Evolutionary conservation across 2,113 vertebrate genomes (phyloP), one percentile per base, ranked within the genome.

Genomic region (Seriola rivoliana): DNA sequence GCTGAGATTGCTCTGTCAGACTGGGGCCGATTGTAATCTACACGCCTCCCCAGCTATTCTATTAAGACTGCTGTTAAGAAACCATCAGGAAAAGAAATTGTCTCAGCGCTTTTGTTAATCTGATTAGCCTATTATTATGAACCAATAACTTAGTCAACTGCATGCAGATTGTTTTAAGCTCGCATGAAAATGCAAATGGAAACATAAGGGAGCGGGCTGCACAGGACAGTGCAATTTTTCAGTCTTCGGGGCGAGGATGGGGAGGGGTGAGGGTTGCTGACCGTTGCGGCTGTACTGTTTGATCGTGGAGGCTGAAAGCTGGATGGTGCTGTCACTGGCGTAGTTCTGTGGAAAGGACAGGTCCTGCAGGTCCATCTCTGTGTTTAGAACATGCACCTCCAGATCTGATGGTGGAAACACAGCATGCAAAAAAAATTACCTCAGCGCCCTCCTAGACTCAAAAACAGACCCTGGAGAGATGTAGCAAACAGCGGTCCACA

Each of bases 271-370:
- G 68, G 52, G 34, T 8, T 86, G 84, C 97, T 96, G 90, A 98
- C 97, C 97, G 0, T 97, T 98, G 36, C 97, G 97, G 87, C 97
- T 98, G 95, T 98, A 97, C 95, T 97, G 97, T 78, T 98, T 98
- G 94, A 98, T 96, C 11, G 97, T 97, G 57, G 96, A 97, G 63
- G 97, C 97, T 0, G 97, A 97, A 16, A 98, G 96, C 91, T 97
- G 96, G 92, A 98, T 98, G 86, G 95, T 96, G 93, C 96, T 97
- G 89, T 97, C 96, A 0, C 96, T 97, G 57, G 95, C 93, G 3
- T 96, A 95, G 64, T 95, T 96, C 90, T 97, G 96, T 2, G 97
- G 97, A 80, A 98, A 98, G 50, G 96, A 96, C 88, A 98, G 90
- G 83, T 98, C 96, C 87, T 97, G 96, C 29, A 96, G 95, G 71